These are phyloP conservation scores for Chaetops frenatus DNA, from an alignment of 2,113 vertebrate species.

Conservation along the genomic window DNA sequence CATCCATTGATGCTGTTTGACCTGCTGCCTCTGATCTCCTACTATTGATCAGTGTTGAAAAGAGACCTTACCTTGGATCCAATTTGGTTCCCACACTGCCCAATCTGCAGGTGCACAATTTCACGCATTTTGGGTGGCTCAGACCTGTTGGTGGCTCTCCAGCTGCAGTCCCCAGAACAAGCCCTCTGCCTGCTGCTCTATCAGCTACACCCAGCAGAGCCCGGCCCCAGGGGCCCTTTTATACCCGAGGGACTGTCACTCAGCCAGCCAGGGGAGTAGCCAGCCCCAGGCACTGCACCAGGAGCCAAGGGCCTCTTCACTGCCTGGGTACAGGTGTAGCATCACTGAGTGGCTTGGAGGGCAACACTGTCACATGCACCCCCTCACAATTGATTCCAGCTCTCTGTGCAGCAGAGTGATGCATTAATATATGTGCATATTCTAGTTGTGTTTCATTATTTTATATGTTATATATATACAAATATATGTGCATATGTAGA, in stretches of 20 bases:
- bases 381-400: background rate
- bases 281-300: background rate
- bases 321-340: background rate
- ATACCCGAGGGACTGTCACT: background rate
- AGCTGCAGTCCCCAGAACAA: background rate
- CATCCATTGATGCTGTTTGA: background rate
- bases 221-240: background rate
- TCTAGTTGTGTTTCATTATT: background rate
- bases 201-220: background rate
- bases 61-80: slow-evolving; percentile 85
- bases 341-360: background rate
- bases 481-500: background rate
- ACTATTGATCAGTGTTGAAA: accelerated
- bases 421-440: background rate
- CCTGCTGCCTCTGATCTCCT: background rate
- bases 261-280: slow-evolving; percentile 41
- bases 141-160: background rate
- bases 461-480: background rate
- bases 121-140: slow-evolving; percentile 83
- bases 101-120: slow-evolving; percentile 96
- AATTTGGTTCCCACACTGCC: slow-evolving; percentile 98
- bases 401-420: background rate
- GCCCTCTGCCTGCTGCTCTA: background rate
- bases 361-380: background rate
- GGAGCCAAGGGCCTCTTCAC: background rate